A percentile compares a stretch with the other conserved stretches of the same genome.
These are phyloP conservation scores for Ericerus pela DNA, from an alignment of 1,140 invertebrate species.

Conservation along the genomic window DNA sequence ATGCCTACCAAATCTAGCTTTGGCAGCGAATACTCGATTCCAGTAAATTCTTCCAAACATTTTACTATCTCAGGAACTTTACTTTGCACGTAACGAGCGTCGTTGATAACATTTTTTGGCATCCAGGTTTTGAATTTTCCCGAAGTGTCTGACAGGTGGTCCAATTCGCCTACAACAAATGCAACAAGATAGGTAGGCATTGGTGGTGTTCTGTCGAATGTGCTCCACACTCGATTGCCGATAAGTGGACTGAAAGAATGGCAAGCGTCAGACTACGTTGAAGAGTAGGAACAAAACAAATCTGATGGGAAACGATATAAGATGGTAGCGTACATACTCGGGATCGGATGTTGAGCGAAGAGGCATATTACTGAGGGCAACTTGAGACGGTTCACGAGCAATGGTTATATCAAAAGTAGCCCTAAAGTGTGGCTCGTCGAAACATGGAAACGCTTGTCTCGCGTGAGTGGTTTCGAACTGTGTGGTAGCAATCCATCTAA, in stretches of 20 bases:
- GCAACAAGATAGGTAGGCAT: slow-evolving; percentile 68
- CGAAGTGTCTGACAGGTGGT: slow-evolving; percentile 15
- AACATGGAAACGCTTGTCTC: slow-evolving; percentile 46
- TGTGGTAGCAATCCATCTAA: slow-evolving; percentile 37
- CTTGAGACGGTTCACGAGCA: background rate
- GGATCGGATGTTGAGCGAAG: background rate
- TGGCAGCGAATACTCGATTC: slow-evolving; percentile 24
- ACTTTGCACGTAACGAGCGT: slow-evolving; percentile 29
- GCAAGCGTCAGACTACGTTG: too few species aligned
- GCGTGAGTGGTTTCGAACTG: slow-evolving; percentile 46
- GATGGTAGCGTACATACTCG: background rate
- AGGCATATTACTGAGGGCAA: slow-evolving; percentile 23
- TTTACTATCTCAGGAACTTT: slow-evolving; percentile 28
- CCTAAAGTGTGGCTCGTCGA: slow-evolving; percentile 49
- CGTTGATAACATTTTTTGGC: slow-evolving; percentile 42
- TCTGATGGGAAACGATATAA: too few species aligned
- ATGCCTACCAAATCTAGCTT: slow-evolving; percentile 49
- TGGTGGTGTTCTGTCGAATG: slow-evolving; percentile 21
- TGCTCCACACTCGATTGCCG: background rate
- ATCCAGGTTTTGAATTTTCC: slow-evolving; percentile 42
- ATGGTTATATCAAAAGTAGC: slow-evolving; percentile 34
- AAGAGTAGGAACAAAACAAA: too few species aligned
- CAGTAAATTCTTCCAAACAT: slow-evolving; percentile 21
- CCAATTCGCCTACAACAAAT: slow-evolving; percentile 51
- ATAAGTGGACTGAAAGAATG: slow-evolving; percentile 22